These are phyloP conservation scores for Heterodera carotae DNA, from an alignment of 1,140 invertebrate species.

Conservation along the genomic window DNA sequence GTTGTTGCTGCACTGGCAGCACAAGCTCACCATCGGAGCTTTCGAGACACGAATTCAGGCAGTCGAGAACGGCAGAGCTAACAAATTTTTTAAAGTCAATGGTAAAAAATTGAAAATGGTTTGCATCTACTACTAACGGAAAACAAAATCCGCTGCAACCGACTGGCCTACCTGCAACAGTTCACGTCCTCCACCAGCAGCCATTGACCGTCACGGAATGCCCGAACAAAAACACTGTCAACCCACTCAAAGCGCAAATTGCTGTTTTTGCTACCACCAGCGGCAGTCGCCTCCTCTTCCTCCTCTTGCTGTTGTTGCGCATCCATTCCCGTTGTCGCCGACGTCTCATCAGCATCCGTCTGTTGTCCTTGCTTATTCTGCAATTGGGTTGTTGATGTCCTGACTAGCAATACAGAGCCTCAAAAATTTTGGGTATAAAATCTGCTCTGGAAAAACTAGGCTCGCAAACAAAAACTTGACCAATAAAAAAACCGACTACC, in stretches of 20 bases:
- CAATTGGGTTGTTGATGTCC: too few species aligned
- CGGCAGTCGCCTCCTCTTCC: background rate
- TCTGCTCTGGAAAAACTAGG: too few species aligned
- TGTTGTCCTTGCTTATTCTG: background rate
- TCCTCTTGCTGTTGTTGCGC: background rate
- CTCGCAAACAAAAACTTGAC: too few species aligned
- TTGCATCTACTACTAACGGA: too few species aligned
- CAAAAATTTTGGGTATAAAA: too few species aligned
- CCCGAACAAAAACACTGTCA: conserved; percentile 87
- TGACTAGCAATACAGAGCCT: too few species aligned
- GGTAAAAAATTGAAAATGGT: too few species aligned
- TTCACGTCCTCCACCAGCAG: conserved; percentile 94
- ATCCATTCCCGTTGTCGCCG: conserved; percentile 12
- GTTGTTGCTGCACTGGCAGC: conserved; percentile 80
- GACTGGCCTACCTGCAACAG: conserved; percentile 75
- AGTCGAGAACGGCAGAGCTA: conserved; percentile 88
- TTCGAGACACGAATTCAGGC: conserved; percentile 91
- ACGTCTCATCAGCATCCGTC: background rate
- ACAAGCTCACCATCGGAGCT: conserved; percentile 80
- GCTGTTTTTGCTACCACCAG: background rate
- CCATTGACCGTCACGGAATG: conserved; percentile 83
- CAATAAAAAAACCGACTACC: too few species aligned
- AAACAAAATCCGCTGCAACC: too few species aligned
- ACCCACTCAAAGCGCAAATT: conserved; percentile 84
- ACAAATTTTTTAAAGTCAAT: too few species aligned